Conservation (phyloP, 1,140 invertebrate species). For the Caerostris extrusa region DNA sequence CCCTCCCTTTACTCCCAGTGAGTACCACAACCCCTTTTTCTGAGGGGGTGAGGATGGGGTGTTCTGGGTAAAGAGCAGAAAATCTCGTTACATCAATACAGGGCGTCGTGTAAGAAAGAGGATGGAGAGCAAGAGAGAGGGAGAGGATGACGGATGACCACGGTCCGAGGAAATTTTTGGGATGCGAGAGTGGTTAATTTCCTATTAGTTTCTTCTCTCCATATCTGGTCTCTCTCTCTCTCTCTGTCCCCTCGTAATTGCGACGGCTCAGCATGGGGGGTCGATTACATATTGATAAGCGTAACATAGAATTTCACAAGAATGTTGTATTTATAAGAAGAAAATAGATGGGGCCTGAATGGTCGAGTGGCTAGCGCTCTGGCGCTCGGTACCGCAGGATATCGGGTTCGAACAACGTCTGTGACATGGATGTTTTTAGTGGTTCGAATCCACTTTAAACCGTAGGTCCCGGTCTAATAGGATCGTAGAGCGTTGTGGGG, state of each 20-base stretch:
- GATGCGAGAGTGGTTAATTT: constrained; percentile 61
- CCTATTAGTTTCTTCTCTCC: constrained; percentile 40
- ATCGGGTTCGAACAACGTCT: no score
- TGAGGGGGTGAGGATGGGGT: no score
- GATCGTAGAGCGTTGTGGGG: no score
- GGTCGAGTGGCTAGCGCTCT: no score
- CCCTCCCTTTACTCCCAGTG: neutral
- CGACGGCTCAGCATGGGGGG: neutral
- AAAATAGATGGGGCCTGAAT: no score
- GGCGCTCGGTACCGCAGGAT: no score
- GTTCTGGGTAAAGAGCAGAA: constrained; percentile 21
- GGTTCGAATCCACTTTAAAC: no score
- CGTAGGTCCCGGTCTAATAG: no score
- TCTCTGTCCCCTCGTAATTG: constrained; percentile 13
- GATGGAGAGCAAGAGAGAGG: neutral
- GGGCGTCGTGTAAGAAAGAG: neutral
- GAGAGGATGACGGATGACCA: constrained; percentile 51
- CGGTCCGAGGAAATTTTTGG: constrained; percentile 34
- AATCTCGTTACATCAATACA: constrained; percentile 45
- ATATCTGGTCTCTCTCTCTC: neutral
- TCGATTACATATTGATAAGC: neutral
- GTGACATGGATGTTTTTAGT: no score
- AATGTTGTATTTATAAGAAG: no score
- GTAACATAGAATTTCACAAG: no score
- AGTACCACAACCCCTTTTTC: neutral